These are phyloP conservation scores for Scatophagus argus DNA, from an alignment of 2,113 vertebrate genomes.

Conservation along the genomic window DNA sequence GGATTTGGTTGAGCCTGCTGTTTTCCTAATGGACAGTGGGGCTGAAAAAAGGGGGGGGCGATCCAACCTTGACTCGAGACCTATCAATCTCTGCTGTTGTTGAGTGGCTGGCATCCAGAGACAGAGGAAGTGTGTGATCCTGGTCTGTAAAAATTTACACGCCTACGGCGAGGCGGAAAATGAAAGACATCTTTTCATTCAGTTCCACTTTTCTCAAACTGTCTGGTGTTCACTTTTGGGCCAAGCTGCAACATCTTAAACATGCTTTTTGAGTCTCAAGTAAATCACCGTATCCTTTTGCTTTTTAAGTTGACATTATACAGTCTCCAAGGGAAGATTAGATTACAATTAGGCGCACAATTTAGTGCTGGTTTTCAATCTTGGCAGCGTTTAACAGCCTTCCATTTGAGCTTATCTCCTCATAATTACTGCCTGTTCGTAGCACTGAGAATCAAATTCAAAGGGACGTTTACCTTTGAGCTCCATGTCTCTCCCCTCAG, in stretches of 20 bases:
- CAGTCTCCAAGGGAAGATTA: background rate
- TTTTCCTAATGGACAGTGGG: conserved; percentile 46
- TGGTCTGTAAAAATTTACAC: conserved; percentile 76
- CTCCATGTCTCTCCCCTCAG: conserved; percentile 76
- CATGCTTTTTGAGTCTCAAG: conserved; percentile 6
- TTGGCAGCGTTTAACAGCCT: background rate
- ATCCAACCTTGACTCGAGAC: conserved; percentile 68
- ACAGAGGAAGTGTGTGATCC: conserved; percentile 55
- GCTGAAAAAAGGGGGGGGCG: conserved; percentile 1
- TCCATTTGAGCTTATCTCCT: background rate
- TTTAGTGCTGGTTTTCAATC: background rate
- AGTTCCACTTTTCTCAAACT: conserved; percentile 27
- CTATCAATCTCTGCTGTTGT: conserved; percentile 70
- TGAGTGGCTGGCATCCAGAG: conserved; percentile 61
- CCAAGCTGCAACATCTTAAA: conserved; percentile 36
- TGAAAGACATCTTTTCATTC: conserved; percentile 70
- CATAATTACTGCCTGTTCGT: background rate
- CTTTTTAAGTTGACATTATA: background rate
- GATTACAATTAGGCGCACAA: background rate
- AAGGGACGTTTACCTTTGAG: conserved; percentile 75
- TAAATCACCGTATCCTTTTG: background rate
- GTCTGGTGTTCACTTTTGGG: conserved; percentile 13
- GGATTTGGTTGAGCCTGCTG: conserved; percentile 46
- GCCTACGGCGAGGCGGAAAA: conserved; percentile 70
- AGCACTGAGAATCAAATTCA: background rate